Evolutionary conservation across 2,888 invertebrate species (phyloP).

Genomic region (Drosophila putrida): DNA sequence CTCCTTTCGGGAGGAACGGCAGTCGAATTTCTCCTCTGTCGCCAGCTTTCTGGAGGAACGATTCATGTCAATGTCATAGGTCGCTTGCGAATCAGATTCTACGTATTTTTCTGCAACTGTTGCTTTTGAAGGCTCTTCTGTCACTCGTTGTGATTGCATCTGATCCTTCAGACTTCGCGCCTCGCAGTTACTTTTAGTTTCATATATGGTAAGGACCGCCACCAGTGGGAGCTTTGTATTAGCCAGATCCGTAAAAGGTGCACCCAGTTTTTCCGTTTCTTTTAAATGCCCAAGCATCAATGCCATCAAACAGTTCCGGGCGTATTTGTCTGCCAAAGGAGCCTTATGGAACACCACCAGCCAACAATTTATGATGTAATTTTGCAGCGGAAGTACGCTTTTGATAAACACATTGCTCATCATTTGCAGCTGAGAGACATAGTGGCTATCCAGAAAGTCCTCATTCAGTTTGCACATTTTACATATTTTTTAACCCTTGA

Average conservation of each 20-base stretch:
- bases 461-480: slow-evolving; percentile 51
- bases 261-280: slow-evolving; percentile 39
- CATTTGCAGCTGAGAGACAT: slow-evolving; percentile 41
- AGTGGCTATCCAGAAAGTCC: slow-evolving; percentile 55
- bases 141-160: not conserved
- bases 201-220: slow-evolving; percentile 46
- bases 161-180: not conserved
- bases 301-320: slow-evolving; percentile 65
- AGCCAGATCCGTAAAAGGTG: slow-evolving; percentile 43
- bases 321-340: slow-evolving; percentile 43
- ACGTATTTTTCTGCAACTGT: not conserved
- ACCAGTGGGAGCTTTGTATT: slow-evolving; percentile 37
- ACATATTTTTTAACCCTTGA: not conserved
- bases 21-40: not conserved
- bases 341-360: slow-evolving; percentile 40
- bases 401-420: slow-evolving; percentile 28
- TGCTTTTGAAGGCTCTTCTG: not conserved
- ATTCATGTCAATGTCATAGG: not conserved
- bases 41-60: not conserved
- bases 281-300: slow-evolving; percentile 57
- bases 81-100: not conserved
- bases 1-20: not conserved
- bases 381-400: slow-evolving; percentile 3
- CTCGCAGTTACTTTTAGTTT: not conserved
- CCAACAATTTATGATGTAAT: slow-evolving; percentile 39